Conservation (phyloP, 2,888 invertebrate genomes). For the Diarsia dahlii region DNA sequence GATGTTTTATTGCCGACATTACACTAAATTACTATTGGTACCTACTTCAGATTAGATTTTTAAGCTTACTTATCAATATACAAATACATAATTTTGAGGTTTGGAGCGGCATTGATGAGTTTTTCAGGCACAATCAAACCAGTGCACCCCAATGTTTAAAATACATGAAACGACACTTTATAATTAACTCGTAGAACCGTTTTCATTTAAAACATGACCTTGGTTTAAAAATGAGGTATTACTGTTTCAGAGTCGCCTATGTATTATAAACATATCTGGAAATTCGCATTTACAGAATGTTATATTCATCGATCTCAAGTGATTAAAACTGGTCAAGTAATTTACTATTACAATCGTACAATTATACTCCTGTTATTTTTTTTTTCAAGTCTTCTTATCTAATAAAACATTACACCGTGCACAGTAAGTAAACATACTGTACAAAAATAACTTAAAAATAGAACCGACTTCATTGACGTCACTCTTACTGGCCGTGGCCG, state of each 20-base stretch:
- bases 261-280: constrained; percentile 84
- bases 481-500: constrained; percentile 47
- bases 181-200: constrained; percentile 7
- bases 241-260: constrained; percentile 72
- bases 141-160: constrained; percentile 87
- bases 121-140: constrained; percentile 90
- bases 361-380: constrained; percentile 57
- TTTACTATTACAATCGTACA: constrained; percentile 70
- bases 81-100: constrained; percentile 89
- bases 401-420: constrained; percentile 66
- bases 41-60: constrained; percentile 81
- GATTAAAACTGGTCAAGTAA: constrained; percentile 78
- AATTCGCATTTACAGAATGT: constrained; percentile 81
- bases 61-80: constrained; percentile 83
- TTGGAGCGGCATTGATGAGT: constrained; percentile 90
- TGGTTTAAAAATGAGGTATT: constrained; percentile 24
- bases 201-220: constrained; percentile 25
- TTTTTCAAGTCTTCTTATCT: constrained; percentile 68
- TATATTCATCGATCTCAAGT: constrained; percentile 81
- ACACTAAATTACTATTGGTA: constrained; percentile 82
- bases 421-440: constrained; percentile 66
- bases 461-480: constrained; percentile 64
- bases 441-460: constrained; percentile 67
- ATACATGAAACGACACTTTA: constrained; percentile 81
- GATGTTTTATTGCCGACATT: constrained; percentile 80